Base-by-base conservation (phyloP, 2,797 vertebrate genomes). In the Oryzias sinensis region DNA sequence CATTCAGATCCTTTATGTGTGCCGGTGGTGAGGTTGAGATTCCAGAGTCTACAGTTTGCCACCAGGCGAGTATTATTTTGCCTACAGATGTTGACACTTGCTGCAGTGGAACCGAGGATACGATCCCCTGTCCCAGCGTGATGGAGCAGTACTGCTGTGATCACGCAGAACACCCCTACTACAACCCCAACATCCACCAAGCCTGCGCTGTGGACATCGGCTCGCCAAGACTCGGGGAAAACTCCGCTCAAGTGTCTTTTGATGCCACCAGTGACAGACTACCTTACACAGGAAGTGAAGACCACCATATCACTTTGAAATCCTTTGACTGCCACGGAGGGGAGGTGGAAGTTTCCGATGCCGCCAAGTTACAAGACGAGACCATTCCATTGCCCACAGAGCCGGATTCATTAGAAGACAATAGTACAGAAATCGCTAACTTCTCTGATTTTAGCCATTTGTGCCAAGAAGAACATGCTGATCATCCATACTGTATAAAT, bases 1-100 rank as follows among this genome's bases (percentile, higher is more conserved):
- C 89, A 27, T 81, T 85, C 47, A 90, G 86, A 63, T 88, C 88
- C 22, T 84, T 90, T 4, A n/a, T 74, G 44, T 89, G 84, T 68
- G 49, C 68, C 44, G 83, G 81, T 16, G 85, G 73, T 9, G 85
- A 91, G 48, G 64, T 90, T 40, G 83, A 87, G 61, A 66, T 91
- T 40, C 24, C 68, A 44, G 70, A 18, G 16, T 68, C 66, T 41
- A 75, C 63, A 5, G 2, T 46, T 13, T 68, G 68, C 52, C 44
- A 43, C 60, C 83, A 84, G 47, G 71, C 80, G 16, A 83, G 71
- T 24, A 62, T 90, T 65, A 5, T 83, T 68, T 68, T 88, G 48
- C 71, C 68, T 7, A 33, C 43, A 11, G 53, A 72, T 54, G 73
- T 78, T 56, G 29, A 20, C 45, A 2, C 47, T 2, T 27, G 22